Evolutionary conservation across 1,140 invertebrate species (phyloP).

Genomic region (Anastatus disparis): DNA sequence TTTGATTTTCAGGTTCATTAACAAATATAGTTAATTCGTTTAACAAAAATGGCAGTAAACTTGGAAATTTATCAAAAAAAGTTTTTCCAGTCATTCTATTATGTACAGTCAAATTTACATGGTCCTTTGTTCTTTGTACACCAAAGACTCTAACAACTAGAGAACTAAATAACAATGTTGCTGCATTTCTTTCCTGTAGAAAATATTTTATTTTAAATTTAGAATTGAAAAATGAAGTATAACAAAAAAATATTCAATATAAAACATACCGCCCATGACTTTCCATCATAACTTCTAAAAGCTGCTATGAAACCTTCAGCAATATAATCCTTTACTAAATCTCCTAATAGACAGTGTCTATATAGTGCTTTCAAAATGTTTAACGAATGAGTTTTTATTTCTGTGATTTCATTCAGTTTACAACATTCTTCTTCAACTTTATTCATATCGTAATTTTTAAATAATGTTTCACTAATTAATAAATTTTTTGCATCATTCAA

Average conservation of each 20-base stretch:
- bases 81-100: slow-evolving; percentile 82
- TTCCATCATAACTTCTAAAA: slow-evolving; percentile 78
- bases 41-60: slow-evolving; percentile 82
- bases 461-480: slow-evolving; percentile 34
- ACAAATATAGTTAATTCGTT: slow-evolving; percentile 70
- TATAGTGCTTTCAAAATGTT: slow-evolving; percentile 88
- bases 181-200: slow-evolving; percentile 83
- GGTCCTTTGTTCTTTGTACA: slow-evolving; percentile 79
- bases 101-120: slow-evolving; percentile 77
- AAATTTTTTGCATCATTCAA: slow-evolving; percentile 21
- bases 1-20: slow-evolving; percentile 56
- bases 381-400: slow-evolving; percentile 80
- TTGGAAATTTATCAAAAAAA: slow-evolving; percentile 88
- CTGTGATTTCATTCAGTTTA: slow-evolving; percentile 52
- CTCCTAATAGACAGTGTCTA: slow-evolving; percentile 79
- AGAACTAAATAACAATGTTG: slow-evolving; percentile 85
- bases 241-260: slow-evolving; percentile 21
- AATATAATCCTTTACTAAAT: slow-evolving; percentile 78
- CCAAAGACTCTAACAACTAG: slow-evolving; percentile 92
- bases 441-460: slow-evolving; percentile 40
- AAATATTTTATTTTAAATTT: slow-evolving; percentile 13
- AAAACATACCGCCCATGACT: slow-evolving; percentile 81
- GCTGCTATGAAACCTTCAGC: slow-evolving; percentile 78
- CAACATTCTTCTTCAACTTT: slow-evolving; percentile 21
- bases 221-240: background rate